phyloP scores from a whole-genome alignment of 2,888 invertebrate genomes.

The Escarpia spicata region DNA sequence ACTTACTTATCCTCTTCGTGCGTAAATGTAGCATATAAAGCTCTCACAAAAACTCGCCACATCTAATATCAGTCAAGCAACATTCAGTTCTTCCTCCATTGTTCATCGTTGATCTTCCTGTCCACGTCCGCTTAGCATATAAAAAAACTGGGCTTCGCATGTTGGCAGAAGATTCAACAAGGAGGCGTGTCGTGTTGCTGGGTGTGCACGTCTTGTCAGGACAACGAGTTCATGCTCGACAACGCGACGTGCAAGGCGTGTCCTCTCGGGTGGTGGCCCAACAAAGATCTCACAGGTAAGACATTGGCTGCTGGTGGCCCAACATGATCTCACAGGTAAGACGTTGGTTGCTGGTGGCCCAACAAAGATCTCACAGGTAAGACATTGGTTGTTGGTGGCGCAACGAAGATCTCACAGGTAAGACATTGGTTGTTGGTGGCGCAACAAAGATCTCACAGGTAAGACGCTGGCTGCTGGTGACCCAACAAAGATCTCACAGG shows the following conservation, averaged over 20 bases:
- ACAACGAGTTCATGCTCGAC: conserved; percentile 72
- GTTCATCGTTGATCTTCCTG: not conserved
- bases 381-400: too few species aligned
- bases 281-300: conserved; percentile 72
- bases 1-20: too few species aligned
- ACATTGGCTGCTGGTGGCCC: too few species aligned
- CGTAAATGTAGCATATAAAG: too few species aligned
- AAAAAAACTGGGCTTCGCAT: not conserved
- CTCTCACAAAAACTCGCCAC: too few species aligned
- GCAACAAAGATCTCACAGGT: too few species aligned
- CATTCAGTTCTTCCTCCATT: too few species aligned
- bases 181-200: conserved; percentile 73
- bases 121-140: not conserved
- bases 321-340: not conserved
- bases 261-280: conserved; percentile 74
- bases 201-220: conserved; percentile 78
- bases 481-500: too few species aligned
- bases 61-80: too few species aligned
- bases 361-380: too few species aligned
- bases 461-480: too few species aligned
- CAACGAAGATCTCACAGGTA: not conserved
- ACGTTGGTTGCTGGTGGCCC: not conserved
- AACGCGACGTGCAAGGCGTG: conserved; percentile 74
- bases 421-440: too few species aligned
- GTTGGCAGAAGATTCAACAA: conserved; percentile 33